These are phyloP conservation scores for Glandiceps talaboti DNA, from an alignment of 53 echinoderm and acorn worm species.

Conservation along the genomic window DNA sequence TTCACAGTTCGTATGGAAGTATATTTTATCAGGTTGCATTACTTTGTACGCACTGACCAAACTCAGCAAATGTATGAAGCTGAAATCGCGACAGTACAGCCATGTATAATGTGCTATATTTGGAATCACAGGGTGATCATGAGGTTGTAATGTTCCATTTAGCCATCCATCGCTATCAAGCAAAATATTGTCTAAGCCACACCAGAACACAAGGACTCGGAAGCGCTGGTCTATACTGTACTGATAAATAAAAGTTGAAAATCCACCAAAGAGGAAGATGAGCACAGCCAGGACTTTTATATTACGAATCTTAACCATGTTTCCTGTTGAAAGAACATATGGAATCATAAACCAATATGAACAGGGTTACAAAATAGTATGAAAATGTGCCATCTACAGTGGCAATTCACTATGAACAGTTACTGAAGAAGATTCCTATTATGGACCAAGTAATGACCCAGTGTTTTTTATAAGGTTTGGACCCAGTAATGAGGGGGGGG, in stretches of 20 bases:
- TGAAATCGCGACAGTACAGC: background rate
- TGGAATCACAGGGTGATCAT: background rate
- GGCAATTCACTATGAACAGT: no score
- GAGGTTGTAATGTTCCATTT: background rate
- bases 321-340: background rate
- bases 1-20: background rate
- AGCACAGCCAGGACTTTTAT: background rate
- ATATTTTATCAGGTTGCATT: background rate
- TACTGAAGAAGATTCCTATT: no score
- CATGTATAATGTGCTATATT: background rate
- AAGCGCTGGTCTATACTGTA: background rate
- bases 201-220: background rate
- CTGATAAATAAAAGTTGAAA: background rate
- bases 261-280: background rate
- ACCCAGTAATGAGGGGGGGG: no score
- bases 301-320: background rate
- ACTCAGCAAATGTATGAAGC: background rate
- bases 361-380: no score
- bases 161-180: background rate
- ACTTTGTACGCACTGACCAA: background rate
- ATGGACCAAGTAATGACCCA: no score
- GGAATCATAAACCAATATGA: no score
- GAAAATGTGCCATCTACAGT: no score
- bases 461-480: no score
- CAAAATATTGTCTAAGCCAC: background rate